A percentile compares a stretch with the other conserved stretches of the same genome.
Evolutionary conservation across 2,888 invertebrate species (phyloP).

Genomic region (Tineola bisselliella): DNA sequence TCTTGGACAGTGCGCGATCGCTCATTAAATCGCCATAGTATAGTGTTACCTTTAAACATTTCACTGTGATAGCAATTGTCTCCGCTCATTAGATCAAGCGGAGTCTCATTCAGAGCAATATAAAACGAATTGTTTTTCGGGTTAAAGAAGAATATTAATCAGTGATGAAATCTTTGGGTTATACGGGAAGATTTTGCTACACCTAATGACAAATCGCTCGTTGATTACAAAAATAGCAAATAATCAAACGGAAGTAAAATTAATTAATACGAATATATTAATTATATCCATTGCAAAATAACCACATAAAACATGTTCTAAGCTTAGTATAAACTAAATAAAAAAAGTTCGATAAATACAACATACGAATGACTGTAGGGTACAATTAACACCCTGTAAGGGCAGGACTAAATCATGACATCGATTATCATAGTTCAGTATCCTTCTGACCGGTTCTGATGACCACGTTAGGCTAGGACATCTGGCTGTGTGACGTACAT

Average conservation of each 20-base stretch:
- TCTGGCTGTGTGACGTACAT: conserved; percentile 34
- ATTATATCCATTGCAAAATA: background rate
- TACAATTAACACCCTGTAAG: background rate
- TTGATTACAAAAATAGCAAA: background rate
- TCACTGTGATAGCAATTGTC: too few species aligned
- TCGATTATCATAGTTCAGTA: conserved; percentile 8
- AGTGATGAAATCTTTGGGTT: too few species aligned
- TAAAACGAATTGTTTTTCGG: too few species aligned
- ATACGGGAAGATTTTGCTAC: too few species aligned
- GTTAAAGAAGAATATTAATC: too few species aligned
- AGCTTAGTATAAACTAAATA: background rate
- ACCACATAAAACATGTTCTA: background rate
- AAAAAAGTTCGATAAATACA: background rate
- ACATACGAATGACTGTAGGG: background rate
- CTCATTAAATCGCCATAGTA: too few species aligned
- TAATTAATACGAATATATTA: background rate
- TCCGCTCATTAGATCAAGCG: too few species aligned
- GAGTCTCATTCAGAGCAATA: too few species aligned
- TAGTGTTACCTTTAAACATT: too few species aligned
- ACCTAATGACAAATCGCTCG: too few species aligned
- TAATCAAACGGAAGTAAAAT: background rate
- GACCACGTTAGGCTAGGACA: conserved; percentile 26
- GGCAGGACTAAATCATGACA: conserved; percentile 8
- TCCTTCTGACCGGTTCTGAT: conserved; percentile 5
- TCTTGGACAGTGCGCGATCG: too few species aligned